Evolutionary conservation across 2,888 invertebrate genomes (phyloP), one percentile per base, ranked within the genome.

Genomic region (Xanthorhoe designata): DNA sequence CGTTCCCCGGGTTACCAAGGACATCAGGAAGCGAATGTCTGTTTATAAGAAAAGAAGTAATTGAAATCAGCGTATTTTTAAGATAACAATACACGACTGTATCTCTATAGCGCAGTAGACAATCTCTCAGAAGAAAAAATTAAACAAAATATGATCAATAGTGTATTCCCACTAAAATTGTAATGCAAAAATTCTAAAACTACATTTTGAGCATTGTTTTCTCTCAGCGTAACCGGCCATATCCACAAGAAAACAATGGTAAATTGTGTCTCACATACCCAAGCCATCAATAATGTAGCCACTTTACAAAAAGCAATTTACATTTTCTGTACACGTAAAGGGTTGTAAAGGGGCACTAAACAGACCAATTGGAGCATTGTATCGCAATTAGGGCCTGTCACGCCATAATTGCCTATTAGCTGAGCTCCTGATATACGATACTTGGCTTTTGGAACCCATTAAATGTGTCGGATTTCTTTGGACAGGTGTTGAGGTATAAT

Each of bases 1-100:
- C 62, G 57, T 69, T 45, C 8, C 64, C 76, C 70, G 74, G 77
- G 71, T 35, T 65, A 64, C 9, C 57, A 72, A 69, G 72, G 70
- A 51, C 68, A 65, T 50, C 49, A 59, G 66, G 65, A 69, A 68
- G n/a, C 35, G 24, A 61, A 29, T 42, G 7, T 45, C 19, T 47
- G 15, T 42, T 32, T 32, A 6, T 7, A 32, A 7, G 10, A 13
- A 13, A 13, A 42, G 13, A 1, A 13, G 13, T 3, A 13, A 42
- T 13, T n/a, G n/a, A n/a, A n/a, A n/a, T n/a, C n/a, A n/a, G n/a
- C n/a, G n/a, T n/a, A n/a, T n/a, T n/a, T 42, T 42, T 13, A 42
- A 42, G 10, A 3, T 13, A 13, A n/a, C n/a, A n/a, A n/a, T n/a
- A n/a, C n/a, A n/a, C n/a, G n/a, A n/a, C n/a, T n/a, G n/a, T n/a